Evolutionary conservation across 1,140 invertebrate genomes (phyloP).

Genomic region (Bicyclus anynana): DNA sequence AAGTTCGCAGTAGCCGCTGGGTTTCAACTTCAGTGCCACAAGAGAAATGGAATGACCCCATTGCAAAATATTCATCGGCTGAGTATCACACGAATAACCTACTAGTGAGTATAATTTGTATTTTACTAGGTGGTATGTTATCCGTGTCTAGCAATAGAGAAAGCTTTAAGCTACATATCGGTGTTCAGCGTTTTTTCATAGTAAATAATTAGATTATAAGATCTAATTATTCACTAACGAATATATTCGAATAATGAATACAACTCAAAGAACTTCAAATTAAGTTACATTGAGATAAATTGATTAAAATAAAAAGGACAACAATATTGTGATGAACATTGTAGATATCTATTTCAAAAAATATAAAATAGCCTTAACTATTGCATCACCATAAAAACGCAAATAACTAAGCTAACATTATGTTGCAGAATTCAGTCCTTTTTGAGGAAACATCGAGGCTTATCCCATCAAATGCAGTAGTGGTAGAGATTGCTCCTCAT

Average conservation of each 20-base stretch:
- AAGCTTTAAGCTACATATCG: no score
- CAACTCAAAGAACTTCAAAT: no score
- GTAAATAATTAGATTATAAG: no score
- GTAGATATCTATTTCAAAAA: not conserved
- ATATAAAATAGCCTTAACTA: no score
- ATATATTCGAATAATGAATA: no score
- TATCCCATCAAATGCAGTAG: slow-evolving; percentile 87
- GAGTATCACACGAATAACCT: slow-evolving; percentile 96
- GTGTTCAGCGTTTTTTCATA: not conserved
- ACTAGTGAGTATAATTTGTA: slow-evolving; percentile 51
- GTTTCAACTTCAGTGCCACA: slow-evolving; percentile 89
- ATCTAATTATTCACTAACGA: no score
- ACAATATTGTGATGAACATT: no score
- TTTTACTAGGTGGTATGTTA: not conserved
- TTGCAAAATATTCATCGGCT: slow-evolving; percentile 84
- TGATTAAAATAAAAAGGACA: no score
- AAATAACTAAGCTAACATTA: not conserved
- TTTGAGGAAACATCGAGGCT: slow-evolving; percentile 89
- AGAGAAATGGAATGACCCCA: slow-evolving; percentile 81
- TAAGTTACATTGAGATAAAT: no score
- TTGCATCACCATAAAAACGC: no score
- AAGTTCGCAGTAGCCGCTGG: slow-evolving; percentile 86
- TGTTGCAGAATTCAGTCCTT: slow-evolving; percentile 82
- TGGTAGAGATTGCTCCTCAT: slow-evolving; percentile 90
- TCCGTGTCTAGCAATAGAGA: not conserved